Evolutionary conservation across 2,797 vertebrate genomes (phyloP), one percentile per base, ranked within the genome.

Genomic region (Brotula barbata): DNA sequence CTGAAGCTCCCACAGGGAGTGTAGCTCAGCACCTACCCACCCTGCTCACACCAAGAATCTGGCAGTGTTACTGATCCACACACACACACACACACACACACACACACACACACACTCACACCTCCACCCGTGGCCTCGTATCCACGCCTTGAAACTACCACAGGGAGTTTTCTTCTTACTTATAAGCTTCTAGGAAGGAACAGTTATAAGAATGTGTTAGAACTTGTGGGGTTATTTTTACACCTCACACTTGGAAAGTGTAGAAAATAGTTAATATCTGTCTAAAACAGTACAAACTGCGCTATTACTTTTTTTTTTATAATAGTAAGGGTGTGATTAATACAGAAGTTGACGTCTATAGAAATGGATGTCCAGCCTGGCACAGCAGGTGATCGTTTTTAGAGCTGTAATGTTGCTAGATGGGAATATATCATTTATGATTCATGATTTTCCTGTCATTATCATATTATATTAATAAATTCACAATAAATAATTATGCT

Each of bases 1-100:
- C 52, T 60, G 63, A 77, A 60, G 73, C 63, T 76, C 71, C 80
- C 74, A 69, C 44, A 36, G 83, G 69, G 78, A 84, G 50, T 58
- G 73, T 58, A 81, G 80, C 74, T 84, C 81, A 80, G 71, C 66
- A 73, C 66, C 65, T 62, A 45, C 36, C 22, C 58, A 21, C 16
- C n/a, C 31, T 33, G 23, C 46, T 70, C 68, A 52, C 39, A 25
- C 53, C 6, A 21, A 40, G 54, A 77, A 52, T 53, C 68, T 66
- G 60, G 57, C 71, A 43, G 73, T 42, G 55, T 77, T 61, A 60
- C 63, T 75, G 71, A 75, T 79, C 61, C 68, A 41, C 31, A 33
- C n/a, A 6, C 31, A 6, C 76, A 52, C 60, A 44, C 54, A 56
- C 71, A 7, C 31, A 6, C 31, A 11, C 6, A 6, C 31, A 2